Conservation (phyloP, 2,888 invertebrate species). For the Caenorhabditis afra region DNA sequence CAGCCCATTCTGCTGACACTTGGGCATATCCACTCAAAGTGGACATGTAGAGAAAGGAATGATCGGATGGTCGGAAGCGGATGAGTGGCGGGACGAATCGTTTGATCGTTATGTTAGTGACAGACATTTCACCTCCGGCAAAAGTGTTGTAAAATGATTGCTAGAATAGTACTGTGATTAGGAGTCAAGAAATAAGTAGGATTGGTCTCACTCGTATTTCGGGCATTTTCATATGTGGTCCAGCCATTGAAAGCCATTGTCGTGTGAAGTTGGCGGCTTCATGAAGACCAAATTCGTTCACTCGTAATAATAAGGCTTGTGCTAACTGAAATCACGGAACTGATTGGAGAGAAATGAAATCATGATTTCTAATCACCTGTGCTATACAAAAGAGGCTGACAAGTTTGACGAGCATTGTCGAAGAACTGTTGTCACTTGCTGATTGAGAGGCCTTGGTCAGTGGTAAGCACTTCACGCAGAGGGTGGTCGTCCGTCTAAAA, state of each 20-base stretch:
- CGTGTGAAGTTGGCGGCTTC: slow-evolving; percentile 77
- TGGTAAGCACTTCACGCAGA: slow-evolving; percentile 34
- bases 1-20: slow-evolving; percentile 73
- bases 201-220: slow-evolving; percentile 61
- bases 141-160: slow-evolving; percentile 71
- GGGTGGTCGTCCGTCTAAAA: slow-evolving; percentile 40
- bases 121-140: slow-evolving; percentile 73
- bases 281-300: slow-evolving; percentile 74
- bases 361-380: slow-evolving; percentile 25
- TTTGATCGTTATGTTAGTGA: slow-evolving; percentile 71
- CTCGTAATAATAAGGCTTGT: slow-evolving; percentile 60
- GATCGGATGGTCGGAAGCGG: slow-evolving; percentile 74
- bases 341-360: background rate
- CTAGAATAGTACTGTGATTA: slow-evolving; percentile 44
- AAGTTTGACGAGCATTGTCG: slow-evolving; percentile 48
- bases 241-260: slow-evolving; percentile 76
- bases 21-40: slow-evolving; percentile 75
- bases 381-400: slow-evolving; percentile 32
- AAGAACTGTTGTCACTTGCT: slow-evolving; percentile 12
- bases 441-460: background rate
- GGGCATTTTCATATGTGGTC: slow-evolving; percentile 74
- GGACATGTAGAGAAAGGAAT: slow-evolving; percentile 75
- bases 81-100: slow-evolving; percentile 75
- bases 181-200: background rate
- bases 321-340: slow-evolving; percentile 15